Conservation (phyloP, 2,888 invertebrate genomes). For the Agrotis clavis region DNA sequence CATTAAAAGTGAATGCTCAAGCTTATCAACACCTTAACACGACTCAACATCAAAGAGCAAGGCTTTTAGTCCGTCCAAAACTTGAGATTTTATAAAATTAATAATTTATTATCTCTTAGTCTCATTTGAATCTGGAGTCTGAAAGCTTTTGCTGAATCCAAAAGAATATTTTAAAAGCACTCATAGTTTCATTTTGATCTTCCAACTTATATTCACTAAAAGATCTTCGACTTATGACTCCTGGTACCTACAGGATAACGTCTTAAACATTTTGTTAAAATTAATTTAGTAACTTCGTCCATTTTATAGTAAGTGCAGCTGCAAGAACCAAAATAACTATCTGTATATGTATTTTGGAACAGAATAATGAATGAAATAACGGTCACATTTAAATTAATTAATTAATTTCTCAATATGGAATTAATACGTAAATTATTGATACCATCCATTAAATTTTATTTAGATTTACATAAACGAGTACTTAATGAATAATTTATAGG, state of each 20-base stretch:
- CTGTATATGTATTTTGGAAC: slow-evolving; percentile 2
- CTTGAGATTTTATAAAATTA: background rate
- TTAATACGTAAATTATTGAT: background rate
- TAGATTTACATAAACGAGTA: too few species aligned
- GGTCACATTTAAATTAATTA: slow-evolving; percentile 7
- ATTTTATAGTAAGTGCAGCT: slow-evolving; percentile 2
- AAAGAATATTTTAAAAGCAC: slow-evolving; percentile 1
- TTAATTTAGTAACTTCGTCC: slow-evolving; percentile 21
- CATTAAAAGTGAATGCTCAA: too few species aligned
- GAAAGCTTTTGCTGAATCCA: slow-evolving; percentile 25
- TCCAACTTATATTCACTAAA: slow-evolving; percentile 1
- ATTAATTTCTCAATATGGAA: background rate
- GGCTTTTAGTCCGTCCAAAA: background rate
- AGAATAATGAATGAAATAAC: background rate
- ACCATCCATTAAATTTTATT: too few species aligned
- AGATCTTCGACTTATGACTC: background rate
- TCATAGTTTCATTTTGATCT: slow-evolving; percentile 17
- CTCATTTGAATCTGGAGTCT: background rate
- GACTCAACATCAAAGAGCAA: background rate
- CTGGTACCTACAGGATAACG: background rate
- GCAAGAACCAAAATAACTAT: slow-evolving; percentile 8
- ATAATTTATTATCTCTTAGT: background rate
- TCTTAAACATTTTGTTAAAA: slow-evolving; percentile 16
- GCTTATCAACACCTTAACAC: too few species aligned
- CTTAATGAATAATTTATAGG: too few species aligned